These are phyloP conservation scores for Pseudolaguvia tuberculata DNA, from an alignment of 2,113 vertebrate species.

Conservation along the genomic window DNA sequence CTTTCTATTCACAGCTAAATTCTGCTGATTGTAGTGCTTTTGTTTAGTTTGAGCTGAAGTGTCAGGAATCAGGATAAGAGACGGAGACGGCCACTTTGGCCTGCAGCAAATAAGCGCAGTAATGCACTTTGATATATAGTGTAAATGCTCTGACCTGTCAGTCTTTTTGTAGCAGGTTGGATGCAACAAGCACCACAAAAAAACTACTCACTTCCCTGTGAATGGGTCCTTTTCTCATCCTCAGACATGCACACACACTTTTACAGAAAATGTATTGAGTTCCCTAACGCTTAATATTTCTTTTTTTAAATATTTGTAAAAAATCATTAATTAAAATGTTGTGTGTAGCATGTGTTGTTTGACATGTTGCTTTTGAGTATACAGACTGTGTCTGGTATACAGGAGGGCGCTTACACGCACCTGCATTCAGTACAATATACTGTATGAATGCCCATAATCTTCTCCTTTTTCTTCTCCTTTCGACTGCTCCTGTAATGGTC, in stretches of 20 bases:
- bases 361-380: slow-evolving; percentile 5
- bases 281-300: slow-evolving; percentile 64
- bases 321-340: slow-evolving; percentile 56
- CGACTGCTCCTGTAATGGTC: neutral
- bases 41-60: slow-evolving; percentile 7
- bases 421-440: neutral
- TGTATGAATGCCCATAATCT: too few species aligned
- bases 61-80: slow-evolving; percentile 20
- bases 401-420: neutral
- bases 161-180: slow-evolving; percentile 46
- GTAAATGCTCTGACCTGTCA: slow-evolving; percentile 27
- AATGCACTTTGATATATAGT: slow-evolving; percentile 36
- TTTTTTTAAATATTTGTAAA: slow-evolving; percentile 54
- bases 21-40: slow-evolving; percentile 8
- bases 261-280: slow-evolving; percentile 67
- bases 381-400: slow-evolving; percentile 8
- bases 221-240: neutral
- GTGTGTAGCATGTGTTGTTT: too few species aligned
- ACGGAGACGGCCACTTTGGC: neutral
- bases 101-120: slow-evolving; percentile 12
- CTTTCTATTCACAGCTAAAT: slow-evolving; percentile 15
- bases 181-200: slow-evolving; percentile 28
- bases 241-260: slow-evolving; percentile 1
- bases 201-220: neutral
- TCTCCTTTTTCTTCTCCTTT: too few species aligned